A percentile compares a stretch with the other conserved stretches of the same genome.
Conservation (phyloP, 1,140 invertebrate species). For the Brachionus manjavacas region DNA sequence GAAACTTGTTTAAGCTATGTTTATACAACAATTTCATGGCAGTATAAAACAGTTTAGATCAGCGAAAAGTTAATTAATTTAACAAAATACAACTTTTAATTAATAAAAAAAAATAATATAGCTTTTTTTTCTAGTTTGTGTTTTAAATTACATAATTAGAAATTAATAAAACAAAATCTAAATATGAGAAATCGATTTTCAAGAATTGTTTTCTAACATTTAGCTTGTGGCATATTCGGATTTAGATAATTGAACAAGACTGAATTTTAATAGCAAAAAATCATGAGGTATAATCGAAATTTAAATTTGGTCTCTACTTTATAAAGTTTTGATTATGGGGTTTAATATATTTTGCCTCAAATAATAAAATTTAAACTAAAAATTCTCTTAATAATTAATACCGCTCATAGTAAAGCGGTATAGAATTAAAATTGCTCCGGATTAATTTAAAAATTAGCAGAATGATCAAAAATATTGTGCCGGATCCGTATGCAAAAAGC, state of each 20-base stretch:
- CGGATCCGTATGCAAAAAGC: background rate
- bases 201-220: background rate
- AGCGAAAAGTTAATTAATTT: background rate
- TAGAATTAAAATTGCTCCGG: background rate
- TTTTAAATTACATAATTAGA: background rate
- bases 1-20: background rate
- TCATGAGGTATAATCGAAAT: background rate
- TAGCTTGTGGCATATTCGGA: background rate
- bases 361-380: background rate
- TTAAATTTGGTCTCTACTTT: background rate
- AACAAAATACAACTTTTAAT: background rate
- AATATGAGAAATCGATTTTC: conserved; percentile 21
- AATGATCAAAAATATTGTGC: conserved; percentile 23
- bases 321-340: background rate
- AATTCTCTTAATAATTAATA: background rate
- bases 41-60: background rate
- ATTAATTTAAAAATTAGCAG: background rate
- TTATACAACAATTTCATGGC: background rate
- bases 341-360: background rate
- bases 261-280: background rate
- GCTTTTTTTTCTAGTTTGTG: background rate
- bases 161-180: background rate
- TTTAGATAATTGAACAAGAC: background rate
- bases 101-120: background rate
- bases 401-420: background rate